phyloP scores from a whole-genome alignment of 2,797 vertebrate genomes.

The Arnoldichthys spilopterus region DNA sequence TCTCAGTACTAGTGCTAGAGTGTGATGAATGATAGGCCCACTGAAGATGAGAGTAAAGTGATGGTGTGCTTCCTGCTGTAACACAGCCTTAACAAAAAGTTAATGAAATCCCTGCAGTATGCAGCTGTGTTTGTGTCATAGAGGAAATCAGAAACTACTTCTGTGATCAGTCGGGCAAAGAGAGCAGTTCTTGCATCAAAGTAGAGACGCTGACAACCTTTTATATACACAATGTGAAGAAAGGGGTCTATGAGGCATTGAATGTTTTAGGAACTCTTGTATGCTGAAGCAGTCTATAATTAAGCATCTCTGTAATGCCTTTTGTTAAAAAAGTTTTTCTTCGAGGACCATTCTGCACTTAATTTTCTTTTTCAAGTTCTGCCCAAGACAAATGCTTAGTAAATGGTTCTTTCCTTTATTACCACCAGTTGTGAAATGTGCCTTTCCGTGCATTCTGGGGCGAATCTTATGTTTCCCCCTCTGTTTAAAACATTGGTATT shows the following conservation, averaged over 20 bases:
- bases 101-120: conserved; percentile 24
- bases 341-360: conserved; percentile 2
- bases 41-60: not conserved
- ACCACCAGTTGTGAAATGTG: not conserved
- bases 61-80: not conserved
- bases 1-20: too few species aligned
- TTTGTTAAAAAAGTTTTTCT: not conserved
- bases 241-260: not conserved
- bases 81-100: not conserved
- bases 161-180: conserved; percentile 16
- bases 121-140: not conserved
- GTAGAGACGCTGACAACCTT: not conserved
- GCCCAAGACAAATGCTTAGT: conserved; percentile 10
- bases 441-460: not conserved
- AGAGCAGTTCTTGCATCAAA: not conserved
- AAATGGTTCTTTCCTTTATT: not conserved
- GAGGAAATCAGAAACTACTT: not conserved
- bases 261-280: conserved; percentile 14
- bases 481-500: not conserved
- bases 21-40: not conserved
- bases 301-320: not conserved
- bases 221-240: not conserved
- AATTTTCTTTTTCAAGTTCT: conserved; percentile 12
- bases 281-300: conserved; percentile 35
- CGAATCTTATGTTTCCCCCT: not conserved